Percentiles rank a stretch among this genome's conserved stretches.
Conservation (phyloP, 1,140 invertebrate species). For the Drosophila ananassae region DNA sequence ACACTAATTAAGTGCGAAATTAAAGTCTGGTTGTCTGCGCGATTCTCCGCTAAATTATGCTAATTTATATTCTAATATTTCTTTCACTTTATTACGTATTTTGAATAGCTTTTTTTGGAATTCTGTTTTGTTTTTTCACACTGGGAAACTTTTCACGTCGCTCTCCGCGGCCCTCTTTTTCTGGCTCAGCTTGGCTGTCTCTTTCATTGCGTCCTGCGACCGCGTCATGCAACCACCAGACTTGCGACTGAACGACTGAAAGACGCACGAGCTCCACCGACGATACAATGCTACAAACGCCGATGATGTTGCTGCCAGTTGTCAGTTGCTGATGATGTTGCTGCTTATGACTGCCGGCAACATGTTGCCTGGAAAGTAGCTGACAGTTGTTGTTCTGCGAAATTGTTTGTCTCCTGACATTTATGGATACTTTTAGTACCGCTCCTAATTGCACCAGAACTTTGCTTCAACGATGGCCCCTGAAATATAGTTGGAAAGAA, state of each 20-base stretch:
- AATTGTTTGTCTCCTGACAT: constrained; percentile 66
- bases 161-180: constrained; percentile 4
- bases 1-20: constrained; percentile 80
- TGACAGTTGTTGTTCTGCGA: constrained; percentile 54
- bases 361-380: constrained; percentile 58
- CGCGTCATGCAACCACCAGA: constrained; percentile 58
- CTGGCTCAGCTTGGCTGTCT: not conserved
- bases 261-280: constrained; percentile 34
- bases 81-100: constrained; percentile 35
- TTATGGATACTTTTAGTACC: constrained; percentile 69
- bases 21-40: constrained; percentile 50
- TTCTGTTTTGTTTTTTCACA: constrained; percentile 35
- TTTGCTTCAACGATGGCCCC: constrained; percentile 17
- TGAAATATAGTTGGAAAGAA: constrained; percentile 35
- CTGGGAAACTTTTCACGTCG: constrained; percentile 8
- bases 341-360: constrained; percentile 32
- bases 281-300: constrained; percentile 11
- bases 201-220: constrained; percentile 32
- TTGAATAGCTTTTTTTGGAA: constrained; percentile 5
- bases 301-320: constrained; percentile 51
- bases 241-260: constrained; percentile 55
- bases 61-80: constrained; percentile 23
- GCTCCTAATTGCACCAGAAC: constrained; percentile 58
- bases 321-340: constrained; percentile 49
- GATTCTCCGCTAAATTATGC: constrained; percentile 29